Evolutionary conservation across 2,797 vertebrate species (phyloP).

Genomic region (Microctenopoma stevenorrisi): DNA sequence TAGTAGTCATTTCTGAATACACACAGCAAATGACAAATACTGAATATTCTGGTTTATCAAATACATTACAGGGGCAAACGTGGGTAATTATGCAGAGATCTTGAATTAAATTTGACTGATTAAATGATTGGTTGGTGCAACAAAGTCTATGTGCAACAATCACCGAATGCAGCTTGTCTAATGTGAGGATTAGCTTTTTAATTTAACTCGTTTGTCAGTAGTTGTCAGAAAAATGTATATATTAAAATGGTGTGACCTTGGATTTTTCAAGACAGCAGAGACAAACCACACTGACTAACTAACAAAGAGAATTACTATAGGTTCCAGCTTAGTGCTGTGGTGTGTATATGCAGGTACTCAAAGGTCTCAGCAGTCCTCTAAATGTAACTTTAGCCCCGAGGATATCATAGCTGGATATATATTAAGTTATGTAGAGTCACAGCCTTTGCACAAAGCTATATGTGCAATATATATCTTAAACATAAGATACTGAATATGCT

Average conservation of each 20-base stretch:
- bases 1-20: conserved; percentile 13
- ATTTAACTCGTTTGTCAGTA: not conserved
- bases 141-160: not conserved
- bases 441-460: conserved; percentile 8
- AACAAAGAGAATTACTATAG: not conserved
- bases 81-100: not conserved
- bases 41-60: not conserved
- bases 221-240: not conserved
- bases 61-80: not conserved
- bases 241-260: not conserved
- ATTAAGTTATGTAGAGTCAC: not conserved
- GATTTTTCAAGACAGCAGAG: not conserved
- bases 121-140: too few relatives aligned
- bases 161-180: not conserved
- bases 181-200: not conserved
- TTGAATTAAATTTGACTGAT: not conserved
- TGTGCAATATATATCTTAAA: conserved; percentile 8
- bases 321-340: not conserved
- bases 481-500: not conserved
- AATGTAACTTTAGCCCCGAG: not conserved
- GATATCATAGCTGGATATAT: not conserved
- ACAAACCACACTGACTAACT: not conserved
- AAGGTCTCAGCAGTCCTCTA: not conserved
- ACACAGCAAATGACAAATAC: not conserved
- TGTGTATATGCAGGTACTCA: not conserved